phyloP scores from a whole-genome alignment of 2,113 vertebrate species.

The Chionis minor region DNA sequence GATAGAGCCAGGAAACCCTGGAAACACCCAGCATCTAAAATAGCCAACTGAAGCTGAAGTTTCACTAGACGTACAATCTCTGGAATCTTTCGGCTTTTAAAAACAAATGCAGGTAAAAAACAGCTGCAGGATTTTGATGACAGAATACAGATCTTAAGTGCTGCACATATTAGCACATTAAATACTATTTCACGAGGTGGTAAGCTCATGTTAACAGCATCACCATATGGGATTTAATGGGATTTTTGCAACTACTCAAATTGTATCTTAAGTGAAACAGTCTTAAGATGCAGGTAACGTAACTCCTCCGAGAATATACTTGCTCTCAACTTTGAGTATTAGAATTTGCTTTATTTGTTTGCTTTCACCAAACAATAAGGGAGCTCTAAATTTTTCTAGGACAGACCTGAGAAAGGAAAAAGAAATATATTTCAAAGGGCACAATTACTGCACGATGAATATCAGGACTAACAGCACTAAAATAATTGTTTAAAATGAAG shows the following conservation, averaged over 20 bases:
- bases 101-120: background rate
- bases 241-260: constrained; percentile 1
- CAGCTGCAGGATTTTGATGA: background rate
- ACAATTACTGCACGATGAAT: background rate
- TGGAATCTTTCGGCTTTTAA: background rate
- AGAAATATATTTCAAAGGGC: background rate
- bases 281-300: background rate
- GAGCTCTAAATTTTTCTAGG: background rate
- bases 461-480: background rate
- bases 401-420: background rate
- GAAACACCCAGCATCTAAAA: background rate
- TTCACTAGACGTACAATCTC: background rate
- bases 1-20: background rate
- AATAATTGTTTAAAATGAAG: background rate
- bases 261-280: background rate
- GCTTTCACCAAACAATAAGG: background rate
- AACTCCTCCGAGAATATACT: background rate
- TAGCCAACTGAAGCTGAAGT: background rate
- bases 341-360: background rate
- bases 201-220: constrained; percentile 4
- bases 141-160: background rate
- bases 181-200: background rate
- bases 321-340: background rate
- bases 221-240: background rate
- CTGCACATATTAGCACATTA: background rate